These are phyloP conservation scores for Subacronicta megacephala DNA, from an alignment of 2,888 invertebrate genomes.

Conservation along the genomic window DNA sequence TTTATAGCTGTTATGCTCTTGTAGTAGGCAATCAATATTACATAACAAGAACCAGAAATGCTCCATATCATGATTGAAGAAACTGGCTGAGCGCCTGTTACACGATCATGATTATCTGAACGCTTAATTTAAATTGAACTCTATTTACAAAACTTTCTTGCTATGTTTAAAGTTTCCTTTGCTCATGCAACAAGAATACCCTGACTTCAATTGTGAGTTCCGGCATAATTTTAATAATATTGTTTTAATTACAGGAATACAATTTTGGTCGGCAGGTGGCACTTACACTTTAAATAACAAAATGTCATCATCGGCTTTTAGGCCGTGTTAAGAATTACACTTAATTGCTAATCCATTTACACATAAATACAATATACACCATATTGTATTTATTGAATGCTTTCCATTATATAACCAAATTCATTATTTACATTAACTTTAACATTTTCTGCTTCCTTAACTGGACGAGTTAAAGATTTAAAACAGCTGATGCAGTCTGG, in stretches of 20 bases:
- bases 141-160: too few relatives aligned
- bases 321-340: too few relatives aligned
- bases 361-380: too few relatives aligned
- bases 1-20: background rate
- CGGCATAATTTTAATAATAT: too few relatives aligned
- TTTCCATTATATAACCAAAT: background rate
- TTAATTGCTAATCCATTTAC: background rate
- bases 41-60: conserved; percentile 31
- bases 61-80: conserved; percentile 31
- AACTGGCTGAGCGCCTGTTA: conserved; percentile 31
- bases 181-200: too few relatives aligned
- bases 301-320: too few relatives aligned
- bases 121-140: conserved; percentile 27
- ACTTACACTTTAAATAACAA: too few relatives aligned
- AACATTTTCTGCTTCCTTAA: conserved; percentile 17
- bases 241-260: too few relatives aligned
- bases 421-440: background rate
- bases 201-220: too few relatives aligned
- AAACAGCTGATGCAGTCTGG: conserved; percentile 42
- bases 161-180: too few relatives aligned
- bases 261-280: too few relatives aligned
- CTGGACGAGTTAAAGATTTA: conserved; percentile 10
- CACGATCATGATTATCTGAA: conserved; percentile 32
- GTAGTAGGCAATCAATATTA: conserved; percentile 17
- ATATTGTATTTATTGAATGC: background rate